Evolutionary conservation across 2,888 invertebrate genomes (phyloP).

Genomic region (Kuschelorhynchus macadamiae): DNA sequence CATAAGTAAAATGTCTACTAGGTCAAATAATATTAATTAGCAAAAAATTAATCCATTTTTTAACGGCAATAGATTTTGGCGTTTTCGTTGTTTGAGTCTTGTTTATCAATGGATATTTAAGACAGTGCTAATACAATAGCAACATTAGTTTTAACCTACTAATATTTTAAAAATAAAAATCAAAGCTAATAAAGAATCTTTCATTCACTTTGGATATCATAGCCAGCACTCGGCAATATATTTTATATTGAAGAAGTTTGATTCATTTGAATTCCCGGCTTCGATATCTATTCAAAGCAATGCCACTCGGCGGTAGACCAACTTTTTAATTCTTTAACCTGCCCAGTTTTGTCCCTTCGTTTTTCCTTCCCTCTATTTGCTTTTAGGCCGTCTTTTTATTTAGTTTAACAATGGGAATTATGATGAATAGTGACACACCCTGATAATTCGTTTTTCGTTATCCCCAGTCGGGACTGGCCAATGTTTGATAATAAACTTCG

Average conservation of each 20-base stretch:
- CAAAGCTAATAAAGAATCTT: no score
- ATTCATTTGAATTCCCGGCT: conserved; percentile 45
- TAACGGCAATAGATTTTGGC: no score
- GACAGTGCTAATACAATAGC: no score
- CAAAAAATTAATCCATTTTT: no score
- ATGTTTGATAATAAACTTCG: no score
- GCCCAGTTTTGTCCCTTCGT: conserved; percentile 38
- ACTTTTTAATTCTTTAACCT: conserved; percentile 48
- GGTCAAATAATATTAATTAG: no score
- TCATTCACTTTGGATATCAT: conserved; percentile 37
- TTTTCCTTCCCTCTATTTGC: conserved; percentile 13
- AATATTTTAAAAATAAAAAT: no score
- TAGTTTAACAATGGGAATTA: conserved; percentile 61
- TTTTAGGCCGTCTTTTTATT: conserved; percentile 60
- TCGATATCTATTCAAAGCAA: conserved; percentile 42
- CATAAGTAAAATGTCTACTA: no score
- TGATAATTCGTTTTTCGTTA: conserved; percentile 12
- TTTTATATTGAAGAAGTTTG: conserved; percentile 46
- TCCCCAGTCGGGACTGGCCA: no score
- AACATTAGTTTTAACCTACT: no score
- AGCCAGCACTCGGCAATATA: conserved; percentile 40
- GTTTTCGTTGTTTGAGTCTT: no score
- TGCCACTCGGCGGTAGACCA: conserved; percentile 40
- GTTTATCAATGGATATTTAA: no score
- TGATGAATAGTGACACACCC: conserved; percentile 61